A percentile compares a stretch with the other conserved stretches of the same genome.
Conservation (phyloP, 2,888 invertebrate species). For the Torymus auratus region DNA sequence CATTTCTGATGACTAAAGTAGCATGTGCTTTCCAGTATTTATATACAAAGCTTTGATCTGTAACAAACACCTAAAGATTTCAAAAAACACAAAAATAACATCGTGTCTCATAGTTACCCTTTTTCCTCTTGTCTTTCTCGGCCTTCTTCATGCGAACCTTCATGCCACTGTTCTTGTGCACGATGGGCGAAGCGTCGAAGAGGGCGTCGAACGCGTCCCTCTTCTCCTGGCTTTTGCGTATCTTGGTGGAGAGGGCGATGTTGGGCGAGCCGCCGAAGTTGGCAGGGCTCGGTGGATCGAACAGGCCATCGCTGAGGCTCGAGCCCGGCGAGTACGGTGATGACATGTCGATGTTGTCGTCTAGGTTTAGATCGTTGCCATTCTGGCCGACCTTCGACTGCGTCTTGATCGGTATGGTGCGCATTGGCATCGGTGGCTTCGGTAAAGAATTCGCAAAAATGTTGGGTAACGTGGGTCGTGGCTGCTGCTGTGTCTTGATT, state of each 20-base stretch:
- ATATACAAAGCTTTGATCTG: too few relatives aligned
- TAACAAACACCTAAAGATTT: too few relatives aligned
- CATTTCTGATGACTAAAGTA: too few relatives aligned
- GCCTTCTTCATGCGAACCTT: constrained; percentile 75
- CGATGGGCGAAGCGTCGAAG: constrained; percentile 81
- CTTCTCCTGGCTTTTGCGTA: constrained; percentile 70
- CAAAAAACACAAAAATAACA: too few relatives aligned
- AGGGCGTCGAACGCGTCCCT: constrained; percentile 82
- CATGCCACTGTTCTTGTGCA: constrained; percentile 71
- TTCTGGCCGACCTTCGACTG: constrained; percentile 74
- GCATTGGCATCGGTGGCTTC: constrained; percentile 62
- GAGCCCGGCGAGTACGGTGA: constrained; percentile 94
- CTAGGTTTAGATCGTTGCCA: constrained; percentile 72
- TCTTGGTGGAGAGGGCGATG: constrained; percentile 66
- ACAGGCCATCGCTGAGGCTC: constrained; percentile 92
- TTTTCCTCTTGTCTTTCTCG: constrained; percentile 77
- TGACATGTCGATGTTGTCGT: constrained; percentile 84
- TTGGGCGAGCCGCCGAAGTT: constrained; percentile 67
- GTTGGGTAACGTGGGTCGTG: constrained; percentile 70
- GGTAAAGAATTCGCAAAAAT: constrained; percentile 69
- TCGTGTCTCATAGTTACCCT: constrained; percentile 29
- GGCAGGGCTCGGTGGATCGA: constrained; percentile 84
- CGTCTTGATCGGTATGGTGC: constrained; percentile 62
- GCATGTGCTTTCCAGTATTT: too few relatives aligned
- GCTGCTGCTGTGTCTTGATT: constrained; percentile 67